These are phyloP conservation scores for Tupiocoris notatus DNA, from an alignment of 2,888 invertebrate genomes.

Conservation along the genomic window DNA sequence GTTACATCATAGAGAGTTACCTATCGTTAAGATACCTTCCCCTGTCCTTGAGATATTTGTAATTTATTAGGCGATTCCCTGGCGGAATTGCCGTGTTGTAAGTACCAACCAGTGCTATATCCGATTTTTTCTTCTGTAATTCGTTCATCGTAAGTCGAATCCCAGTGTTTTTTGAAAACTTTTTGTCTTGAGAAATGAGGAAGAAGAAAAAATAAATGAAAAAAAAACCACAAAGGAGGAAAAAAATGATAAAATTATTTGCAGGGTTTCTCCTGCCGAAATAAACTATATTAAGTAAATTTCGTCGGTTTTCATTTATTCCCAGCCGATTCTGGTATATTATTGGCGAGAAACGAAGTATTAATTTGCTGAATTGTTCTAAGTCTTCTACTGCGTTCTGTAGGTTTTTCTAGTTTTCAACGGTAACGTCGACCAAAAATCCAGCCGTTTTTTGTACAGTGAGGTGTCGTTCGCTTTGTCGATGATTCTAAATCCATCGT, in stretches of 20 bases:
- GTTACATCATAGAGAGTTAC: background rate
- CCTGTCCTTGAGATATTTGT: background rate
- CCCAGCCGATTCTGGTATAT: too few species aligned
- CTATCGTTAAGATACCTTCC: background rate
- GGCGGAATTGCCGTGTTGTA: constrained; percentile 2
- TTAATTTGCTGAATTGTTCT: too few species aligned
- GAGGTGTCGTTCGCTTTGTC: background rate
- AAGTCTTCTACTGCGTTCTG: background rate
- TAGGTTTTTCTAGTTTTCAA: background rate
- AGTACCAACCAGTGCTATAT: background rate
- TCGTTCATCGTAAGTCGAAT: background rate
- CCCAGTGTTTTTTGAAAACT: constrained; percentile 7
- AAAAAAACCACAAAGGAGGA: background rate
- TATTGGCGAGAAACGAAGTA: too few species aligned
- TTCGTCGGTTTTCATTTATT: background rate
- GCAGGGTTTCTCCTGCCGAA: constrained; percentile 8
- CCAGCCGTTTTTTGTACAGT: background rate
- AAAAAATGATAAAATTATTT: background rate
- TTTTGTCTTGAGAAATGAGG: constrained; percentile 1
- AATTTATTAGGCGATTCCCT: constrained; percentile 5
- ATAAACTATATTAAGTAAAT: constrained; percentile 19
- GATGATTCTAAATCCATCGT: background rate
- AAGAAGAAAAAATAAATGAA: background rate
- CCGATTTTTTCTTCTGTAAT: background rate
- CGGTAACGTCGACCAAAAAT: background rate